phyloP scores from a whole-genome alignment of 2,888 invertebrate species.

The Oasisia sp. region DNA sequence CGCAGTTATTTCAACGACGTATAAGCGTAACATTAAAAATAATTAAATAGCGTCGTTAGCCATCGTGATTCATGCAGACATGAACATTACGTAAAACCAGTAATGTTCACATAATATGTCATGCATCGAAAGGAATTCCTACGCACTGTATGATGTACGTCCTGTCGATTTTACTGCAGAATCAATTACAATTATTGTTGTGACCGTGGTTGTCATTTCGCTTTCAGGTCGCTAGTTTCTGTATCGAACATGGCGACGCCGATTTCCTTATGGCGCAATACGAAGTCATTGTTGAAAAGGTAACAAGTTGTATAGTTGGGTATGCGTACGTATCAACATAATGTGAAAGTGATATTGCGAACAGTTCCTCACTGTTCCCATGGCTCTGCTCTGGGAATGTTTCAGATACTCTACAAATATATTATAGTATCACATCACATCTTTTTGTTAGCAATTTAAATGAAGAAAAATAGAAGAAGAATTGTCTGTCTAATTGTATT shows the following conservation, averaged over 20 bases:
- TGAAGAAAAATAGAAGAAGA: too few species aligned
- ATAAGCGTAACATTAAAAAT: background rate
- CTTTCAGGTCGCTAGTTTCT: background rate
- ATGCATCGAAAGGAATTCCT: background rate
- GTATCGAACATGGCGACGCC: background rate
- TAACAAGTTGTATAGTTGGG: background rate
- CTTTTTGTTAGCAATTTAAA: too few species aligned
- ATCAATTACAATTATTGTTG: background rate
- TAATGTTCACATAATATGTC: background rate
- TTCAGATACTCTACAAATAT: too few species aligned
- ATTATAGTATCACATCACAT: too few species aligned
- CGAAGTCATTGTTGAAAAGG: slow-evolving; percentile 27
- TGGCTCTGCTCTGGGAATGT: too few species aligned
- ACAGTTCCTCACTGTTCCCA: too few species aligned
- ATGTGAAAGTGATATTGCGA: slow-evolving; percentile 17
- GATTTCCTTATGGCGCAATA: slow-evolving; percentile 33
- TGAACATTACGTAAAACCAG: too few species aligned
- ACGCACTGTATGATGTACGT: too few species aligned
- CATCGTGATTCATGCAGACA: background rate
- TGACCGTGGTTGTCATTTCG: background rate
- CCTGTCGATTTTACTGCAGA: too few species aligned
- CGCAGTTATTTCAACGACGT: too few species aligned
- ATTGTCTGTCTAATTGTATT: too few species aligned
- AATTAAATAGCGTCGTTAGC: background rate
- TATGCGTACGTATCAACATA: slow-evolving; percentile 32